Evolutionary conservation across 2,113 vertebrate species (phyloP), one percentile per base, ranked within the genome.

Genomic region (Sander lucioperca): DNA sequence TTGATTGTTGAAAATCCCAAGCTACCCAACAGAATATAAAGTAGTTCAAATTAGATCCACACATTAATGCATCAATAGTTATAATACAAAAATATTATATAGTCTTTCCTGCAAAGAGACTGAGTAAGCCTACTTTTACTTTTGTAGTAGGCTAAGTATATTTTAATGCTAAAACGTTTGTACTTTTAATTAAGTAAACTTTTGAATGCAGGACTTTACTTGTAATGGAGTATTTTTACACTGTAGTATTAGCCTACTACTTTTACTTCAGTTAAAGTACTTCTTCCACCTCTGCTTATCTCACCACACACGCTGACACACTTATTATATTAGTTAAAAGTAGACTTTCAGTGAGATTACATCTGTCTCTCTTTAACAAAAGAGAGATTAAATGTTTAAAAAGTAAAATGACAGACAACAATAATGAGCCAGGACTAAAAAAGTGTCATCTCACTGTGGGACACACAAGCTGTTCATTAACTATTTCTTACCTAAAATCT

Each of bases 401-500:
- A 21, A 75, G 43, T 66, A 6, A 56, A 58, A 53, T 69, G 57
- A 62, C 75, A 45, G n/a, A 10, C 57, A 59, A 27, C 27, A 50
- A 23, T 23, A 33, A 33, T 33, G 33, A 33, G 50, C 61, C 19
- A 14, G 51, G 23, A 39, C 15, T 19, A 27, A 43, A 90, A 90
- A 88, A 88, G 78, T 79, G 90, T 91, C 85, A 77, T 80, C 73
- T 90, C 83, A 89, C 80, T 66, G 75, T 80, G 53, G 80, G 30
- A 0, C 81, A 19, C 67, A 47, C 62, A 43, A 12, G 47, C 70
- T 79, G 45, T 3, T 25, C 45, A 6, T n/a, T 43, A 6, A 13
- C 33, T 43, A 10, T 21, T 21, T 74, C 93, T 94, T 93, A 98
- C 97, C 97, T 95, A 91, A 98, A 97, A 86, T 97, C 97, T 94